Conservation (phyloP, 2,797 vertebrate species). For the Crax fasciolata region DNA sequence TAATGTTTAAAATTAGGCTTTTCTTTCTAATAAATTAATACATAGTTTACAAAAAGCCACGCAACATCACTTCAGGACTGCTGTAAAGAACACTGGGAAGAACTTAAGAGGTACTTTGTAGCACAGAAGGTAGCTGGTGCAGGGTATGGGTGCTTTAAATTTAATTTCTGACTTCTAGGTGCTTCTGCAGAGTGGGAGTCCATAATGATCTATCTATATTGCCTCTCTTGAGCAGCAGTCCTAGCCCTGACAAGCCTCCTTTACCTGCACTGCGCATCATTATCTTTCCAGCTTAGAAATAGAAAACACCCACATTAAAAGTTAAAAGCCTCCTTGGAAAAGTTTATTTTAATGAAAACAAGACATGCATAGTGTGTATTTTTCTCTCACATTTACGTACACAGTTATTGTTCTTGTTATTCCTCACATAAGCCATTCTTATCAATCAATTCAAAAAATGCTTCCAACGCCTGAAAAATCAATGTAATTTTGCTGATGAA, state of each 20-base stretch:
- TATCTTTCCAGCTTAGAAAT: background rate
- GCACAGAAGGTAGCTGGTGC: background rate
- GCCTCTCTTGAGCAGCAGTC: background rate
- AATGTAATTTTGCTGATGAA: background rate
- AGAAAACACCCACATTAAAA: background rate
- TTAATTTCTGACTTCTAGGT: background rate
- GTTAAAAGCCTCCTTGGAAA: background rate
- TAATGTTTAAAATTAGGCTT: background rate
- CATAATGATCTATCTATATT: fast-evolving
- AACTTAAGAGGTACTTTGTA: background rate
- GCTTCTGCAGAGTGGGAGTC: background rate
- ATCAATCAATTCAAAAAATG: background rate
- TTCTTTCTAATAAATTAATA: background rate
- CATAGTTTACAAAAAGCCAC: background rate
- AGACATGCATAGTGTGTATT: background rate
- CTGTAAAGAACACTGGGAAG: background rate
- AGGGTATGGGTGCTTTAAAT: background rate
- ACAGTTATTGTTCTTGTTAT: background rate
- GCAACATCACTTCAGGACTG: background rate
- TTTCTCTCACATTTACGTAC: background rate
- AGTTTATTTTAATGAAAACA: background rate
- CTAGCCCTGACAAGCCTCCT: background rate
- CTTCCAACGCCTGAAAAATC: background rate
- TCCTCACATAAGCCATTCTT: background rate
- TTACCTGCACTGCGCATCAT: background rate